Conservation (phyloP, 1,140 invertebrate genomes). For the Heliothis subflexa region DNA sequence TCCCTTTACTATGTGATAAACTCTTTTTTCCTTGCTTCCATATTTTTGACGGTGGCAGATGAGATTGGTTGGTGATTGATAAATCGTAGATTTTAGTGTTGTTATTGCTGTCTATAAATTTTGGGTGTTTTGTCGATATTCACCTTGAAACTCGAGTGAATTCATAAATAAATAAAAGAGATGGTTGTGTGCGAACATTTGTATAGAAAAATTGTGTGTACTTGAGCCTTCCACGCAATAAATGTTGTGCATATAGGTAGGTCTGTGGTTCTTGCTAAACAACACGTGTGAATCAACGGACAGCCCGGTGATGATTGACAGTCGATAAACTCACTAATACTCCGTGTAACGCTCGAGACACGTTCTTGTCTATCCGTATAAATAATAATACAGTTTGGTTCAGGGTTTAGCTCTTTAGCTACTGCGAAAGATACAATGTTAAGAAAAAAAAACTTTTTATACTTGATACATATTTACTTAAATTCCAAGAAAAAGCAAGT, state of each 20-base stretch:
- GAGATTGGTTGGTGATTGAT: conserved; percentile 44
- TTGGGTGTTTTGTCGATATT: not conserved
- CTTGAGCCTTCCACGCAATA: no score
- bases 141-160: not conserved
- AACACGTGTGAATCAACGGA: not conserved
- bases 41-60: conserved; percentile 39
- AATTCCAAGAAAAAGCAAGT: no score
- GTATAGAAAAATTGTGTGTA: not conserved
- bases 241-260: no score
- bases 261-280: not conserved
- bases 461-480: no score
- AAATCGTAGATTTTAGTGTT: conserved; percentile 42
- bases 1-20: conserved; percentile 42
- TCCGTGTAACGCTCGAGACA: not conserved
- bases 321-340: not conserved
- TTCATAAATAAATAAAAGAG: not conserved
- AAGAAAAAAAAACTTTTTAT: no score
- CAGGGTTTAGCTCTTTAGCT: not conserved
- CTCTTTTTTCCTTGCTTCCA: conserved; percentile 41
- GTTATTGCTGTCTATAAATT: conserved; percentile 26
- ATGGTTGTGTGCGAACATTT: not conserved
- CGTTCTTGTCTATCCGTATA: not conserved
- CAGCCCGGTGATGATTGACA: not conserved
- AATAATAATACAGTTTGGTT: not conserved
- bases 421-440: not conserved